Evolutionary conservation across 1,140 invertebrate genomes (phyloP).

Genomic region (Drosophila kikkawai): DNA sequence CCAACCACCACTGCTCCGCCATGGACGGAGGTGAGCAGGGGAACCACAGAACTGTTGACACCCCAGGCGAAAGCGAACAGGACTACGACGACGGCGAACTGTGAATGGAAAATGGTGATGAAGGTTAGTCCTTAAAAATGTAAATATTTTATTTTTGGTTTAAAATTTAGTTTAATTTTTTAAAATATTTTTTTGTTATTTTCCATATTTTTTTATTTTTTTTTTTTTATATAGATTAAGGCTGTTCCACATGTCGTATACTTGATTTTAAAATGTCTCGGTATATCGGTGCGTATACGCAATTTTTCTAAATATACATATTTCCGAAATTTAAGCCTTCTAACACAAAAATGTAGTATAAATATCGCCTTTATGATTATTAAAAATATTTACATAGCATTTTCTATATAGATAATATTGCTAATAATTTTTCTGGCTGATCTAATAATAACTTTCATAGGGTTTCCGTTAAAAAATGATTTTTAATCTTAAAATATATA

Average conservation of each 20-base stretch:
- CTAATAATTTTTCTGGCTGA: neutral
- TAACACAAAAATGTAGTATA: neutral
- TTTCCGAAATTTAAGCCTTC: no score
- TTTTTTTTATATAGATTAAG: accelerated
- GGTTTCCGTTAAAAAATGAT: neutral
- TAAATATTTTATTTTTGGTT: neutral
- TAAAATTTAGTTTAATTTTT: neutral
- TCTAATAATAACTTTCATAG: neutral
- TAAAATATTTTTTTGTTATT: neutral
- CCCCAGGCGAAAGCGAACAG: constrained; percentile 82
- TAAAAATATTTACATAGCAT: neutral
- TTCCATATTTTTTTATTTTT: no score
- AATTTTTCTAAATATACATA: neutral
- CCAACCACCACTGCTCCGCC: constrained; percentile 58
- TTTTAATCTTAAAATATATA: neutral
- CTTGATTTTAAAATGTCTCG: neutral
- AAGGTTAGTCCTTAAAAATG: neutral
- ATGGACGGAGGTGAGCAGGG: constrained; percentile 50
- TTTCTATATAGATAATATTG: no score
- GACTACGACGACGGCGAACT: constrained; percentile 85
- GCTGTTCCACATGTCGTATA: neutral
- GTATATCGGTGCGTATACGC: neutral
- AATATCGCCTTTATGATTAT: neutral
- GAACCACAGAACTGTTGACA: constrained; percentile 73
- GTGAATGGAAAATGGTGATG: neutral